Evolutionary conservation across 2,888 invertebrate species (phyloP), one percentile per base, ranked within the genome.

Genomic region (Drosophila robusta): DNA sequence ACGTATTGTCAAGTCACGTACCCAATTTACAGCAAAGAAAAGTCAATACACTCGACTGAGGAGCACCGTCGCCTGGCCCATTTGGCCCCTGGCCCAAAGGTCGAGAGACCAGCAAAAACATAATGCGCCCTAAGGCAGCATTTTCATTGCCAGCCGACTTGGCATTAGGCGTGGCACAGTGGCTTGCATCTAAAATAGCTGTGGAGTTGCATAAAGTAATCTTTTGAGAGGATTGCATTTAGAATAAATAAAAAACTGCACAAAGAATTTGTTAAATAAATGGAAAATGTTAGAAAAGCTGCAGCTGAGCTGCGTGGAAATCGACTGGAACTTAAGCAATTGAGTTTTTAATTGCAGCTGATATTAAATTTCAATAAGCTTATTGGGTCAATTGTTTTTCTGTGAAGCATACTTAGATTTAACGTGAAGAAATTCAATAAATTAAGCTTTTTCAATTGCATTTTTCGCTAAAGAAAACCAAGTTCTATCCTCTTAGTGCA

Each of bases 1-100:
- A 64, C 70, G 63, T 70, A 77, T 88, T 89, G 89, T 85, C 79
- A 85, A 85, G 89, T 89, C 85, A 85, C 85, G 85, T 85, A 87
- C 73, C 88, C 87, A 89, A 85, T 89, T 85, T 89, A 60, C 72
- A 70, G 71, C 65, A 64, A 54, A 67, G 64, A 68, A 84, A 84
- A 83, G 87, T 83, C 83, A 83, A 87, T 87, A 83, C 74, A 84
- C 78, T 78, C 75, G 52, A 69, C 73, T 58, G 66, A 61, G 41
- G 62, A 36, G 14, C 47, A 29, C 47, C 7, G 3, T 44, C 54
- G 22, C 14, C 38, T 55, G 9, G 22, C 39, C 62, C 51, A 47
- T 55, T 64, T 65, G 16, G 55, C 44, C 50, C 29, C 36, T 36
- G 57, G n/a, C n/a, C n/a, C n/a, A n/a, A 44, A 62, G 55, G 50